Evolutionary conservation across 2,797 vertebrate genomes (phyloP).

Genomic region (Takifugu ocellatus): DNA sequence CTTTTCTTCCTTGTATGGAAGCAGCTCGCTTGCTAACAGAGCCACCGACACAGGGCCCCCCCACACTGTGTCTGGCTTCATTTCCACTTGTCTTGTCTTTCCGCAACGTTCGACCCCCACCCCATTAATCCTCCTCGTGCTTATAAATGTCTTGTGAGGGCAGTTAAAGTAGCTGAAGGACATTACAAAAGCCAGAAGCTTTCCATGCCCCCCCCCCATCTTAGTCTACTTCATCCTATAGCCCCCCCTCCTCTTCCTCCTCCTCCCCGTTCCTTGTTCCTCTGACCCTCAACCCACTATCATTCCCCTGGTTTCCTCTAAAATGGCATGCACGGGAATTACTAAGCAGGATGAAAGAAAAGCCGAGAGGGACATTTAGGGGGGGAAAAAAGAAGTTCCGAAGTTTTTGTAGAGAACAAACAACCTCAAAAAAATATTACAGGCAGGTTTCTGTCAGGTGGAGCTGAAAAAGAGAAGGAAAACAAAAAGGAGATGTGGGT

Average conservation of each 20-base stretch:
- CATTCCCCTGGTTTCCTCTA: conserved; percentile 38
- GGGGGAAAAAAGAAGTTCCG: conserved; percentile 22
- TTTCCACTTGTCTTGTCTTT: conserved; percentile 58
- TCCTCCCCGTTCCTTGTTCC: conserved; percentile 15
- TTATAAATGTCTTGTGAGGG: conserved; percentile 64
- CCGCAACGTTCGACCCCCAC: conserved; percentile 35
- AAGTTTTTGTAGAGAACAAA: conserved; percentile 24
- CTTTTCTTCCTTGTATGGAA: conserved; percentile 9
- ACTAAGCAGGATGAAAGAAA: conserved; percentile 36
- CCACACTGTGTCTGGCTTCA: conserved; percentile 48
- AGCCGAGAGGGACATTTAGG: conserved; percentile 4
- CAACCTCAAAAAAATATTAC: conserved; percentile 8
- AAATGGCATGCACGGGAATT: conserved; percentile 35
- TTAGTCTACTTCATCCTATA: conserved; percentile 3
- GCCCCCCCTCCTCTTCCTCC: conserved; percentile 4
- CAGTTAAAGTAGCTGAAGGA: conserved; percentile 60
- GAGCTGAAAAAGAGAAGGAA: conserved; percentile 23
- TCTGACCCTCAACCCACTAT: conserved; percentile 56
- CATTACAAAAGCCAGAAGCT: conserved; percentile 62
- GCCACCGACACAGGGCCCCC: conserved; percentile 33
- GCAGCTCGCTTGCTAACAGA: conserved; percentile 21
- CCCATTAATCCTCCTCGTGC: conserved; percentile 44
- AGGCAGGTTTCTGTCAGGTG: conserved; percentile 8
- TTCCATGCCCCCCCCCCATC: conserved; percentile 30
- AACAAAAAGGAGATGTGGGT: conserved; percentile 39